A percentile compares a stretch with the other conserved stretches of the same genome.
Conservation (phyloP, 92 coral and sea anemone species). For the Pocillopora grandis region DNA sequence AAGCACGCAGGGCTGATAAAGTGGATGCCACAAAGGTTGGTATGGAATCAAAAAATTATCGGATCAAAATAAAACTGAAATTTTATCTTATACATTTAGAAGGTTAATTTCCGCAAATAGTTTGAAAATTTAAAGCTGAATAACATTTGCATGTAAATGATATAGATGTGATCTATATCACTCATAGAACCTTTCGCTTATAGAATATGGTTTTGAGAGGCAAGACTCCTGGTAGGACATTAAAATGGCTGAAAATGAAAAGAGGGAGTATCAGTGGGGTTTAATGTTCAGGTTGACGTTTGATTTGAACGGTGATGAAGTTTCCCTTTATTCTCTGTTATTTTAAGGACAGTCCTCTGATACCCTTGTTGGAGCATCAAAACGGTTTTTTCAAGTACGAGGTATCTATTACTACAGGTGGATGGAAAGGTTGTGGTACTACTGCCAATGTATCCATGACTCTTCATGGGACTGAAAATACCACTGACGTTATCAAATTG, state of each 20-base stretch:
- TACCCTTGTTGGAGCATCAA: neutral
- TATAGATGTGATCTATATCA: too few species aligned
- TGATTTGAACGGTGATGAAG: too few species aligned
- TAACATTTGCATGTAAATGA: too few species aligned
- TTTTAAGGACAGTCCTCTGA: conserved; percentile 22
- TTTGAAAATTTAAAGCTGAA: too few species aligned
- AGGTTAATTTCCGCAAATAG: too few species aligned
- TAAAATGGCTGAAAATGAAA: neutral
- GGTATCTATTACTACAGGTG: conserved; percentile 66
- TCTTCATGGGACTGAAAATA: conserved; percentile 49
- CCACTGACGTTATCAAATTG: conserved; percentile 47
- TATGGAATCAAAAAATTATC: neutral
- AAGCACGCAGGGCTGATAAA: conserved; percentile 13
- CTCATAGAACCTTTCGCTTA: too few species aligned
- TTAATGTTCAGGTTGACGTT: too few species aligned
- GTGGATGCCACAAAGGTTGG: neutral
- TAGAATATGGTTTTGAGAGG: too few species aligned
- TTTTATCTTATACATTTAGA: too few species aligned
- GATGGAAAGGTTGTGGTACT: conserved; percentile 64
- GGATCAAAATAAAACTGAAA: too few species aligned
- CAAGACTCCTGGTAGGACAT: neutral
- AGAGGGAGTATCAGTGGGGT: neutral
- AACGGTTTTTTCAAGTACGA: conserved; percentile 47
- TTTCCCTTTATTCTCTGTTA: neutral
- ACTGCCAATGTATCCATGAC: conserved; percentile 68